Evolutionary conservation across 1,140 invertebrate genomes (phyloP).

Genomic region (Anthonomus grandis): DNA sequence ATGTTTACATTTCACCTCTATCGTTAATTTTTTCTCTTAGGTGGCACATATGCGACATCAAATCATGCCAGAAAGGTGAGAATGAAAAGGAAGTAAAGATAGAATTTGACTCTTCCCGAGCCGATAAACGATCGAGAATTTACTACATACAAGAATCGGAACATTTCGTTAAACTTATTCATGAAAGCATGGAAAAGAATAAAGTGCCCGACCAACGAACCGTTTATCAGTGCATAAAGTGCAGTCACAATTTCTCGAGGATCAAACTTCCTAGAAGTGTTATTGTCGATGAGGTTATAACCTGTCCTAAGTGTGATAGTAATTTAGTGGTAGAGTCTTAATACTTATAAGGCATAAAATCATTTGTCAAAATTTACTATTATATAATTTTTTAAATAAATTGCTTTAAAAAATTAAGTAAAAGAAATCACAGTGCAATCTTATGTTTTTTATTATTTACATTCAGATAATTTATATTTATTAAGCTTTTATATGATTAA

Average conservation of each 20-base stretch:
- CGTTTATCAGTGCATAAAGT: constrained; percentile 63
- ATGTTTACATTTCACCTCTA: too few relatives aligned
- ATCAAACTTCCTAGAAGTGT: constrained; percentile 15
- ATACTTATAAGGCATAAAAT: too few relatives aligned
- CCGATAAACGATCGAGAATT: constrained; percentile 54
- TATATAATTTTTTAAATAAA: too few relatives aligned
- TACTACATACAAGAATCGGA: constrained; percentile 58
- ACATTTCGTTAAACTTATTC: constrained; percentile 47
- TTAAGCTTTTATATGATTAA: too few relatives aligned
- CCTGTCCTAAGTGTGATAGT: constrained; percentile 60
- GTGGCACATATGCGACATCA: constrained; percentile 57
- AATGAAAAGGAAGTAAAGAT: constrained; percentile 54
- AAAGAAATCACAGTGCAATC: too few relatives aligned
- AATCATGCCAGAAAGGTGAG: constrained; percentile 52
- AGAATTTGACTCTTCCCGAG: constrained; percentile 59
- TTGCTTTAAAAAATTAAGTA: too few relatives aligned
- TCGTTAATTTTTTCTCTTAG: constrained; percentile 14
- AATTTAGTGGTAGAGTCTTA: constrained; percentile 55
- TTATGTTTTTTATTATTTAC: too few relatives aligned
- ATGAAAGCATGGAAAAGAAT: constrained; percentile 46
- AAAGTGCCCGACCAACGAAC: constrained; percentile 51
- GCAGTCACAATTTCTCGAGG: constrained; percentile 57
- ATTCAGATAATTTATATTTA: too few relatives aligned
- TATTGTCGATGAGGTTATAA: constrained; percentile 35
- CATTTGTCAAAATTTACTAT: too few relatives aligned